Evolutionary conservation across 1,140 invertebrate genomes (phyloP).

Genomic region (Nixonia krombeini): DNA sequence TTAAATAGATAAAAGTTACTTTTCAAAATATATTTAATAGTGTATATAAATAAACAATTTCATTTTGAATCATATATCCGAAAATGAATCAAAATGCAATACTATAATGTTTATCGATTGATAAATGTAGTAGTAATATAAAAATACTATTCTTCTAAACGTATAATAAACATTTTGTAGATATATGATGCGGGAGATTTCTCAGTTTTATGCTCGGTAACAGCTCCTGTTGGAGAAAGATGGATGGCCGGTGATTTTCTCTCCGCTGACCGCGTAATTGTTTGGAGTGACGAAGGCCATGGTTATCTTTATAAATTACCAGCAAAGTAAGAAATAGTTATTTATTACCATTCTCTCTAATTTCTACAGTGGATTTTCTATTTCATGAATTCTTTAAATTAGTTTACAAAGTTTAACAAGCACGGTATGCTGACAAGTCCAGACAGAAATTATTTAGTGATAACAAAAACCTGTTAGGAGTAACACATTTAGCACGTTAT

Average conservation of each 20-base stretch:
- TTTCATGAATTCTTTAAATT: not conserved
- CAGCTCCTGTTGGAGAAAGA: constrained; percentile 85
- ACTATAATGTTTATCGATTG: too few relatives aligned
- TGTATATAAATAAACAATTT: too few relatives aligned
- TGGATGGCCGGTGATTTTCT: constrained; percentile 97
- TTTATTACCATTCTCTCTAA: not conserved
- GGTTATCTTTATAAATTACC: constrained; percentile 96
- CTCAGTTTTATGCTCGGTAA: constrained; percentile 91
- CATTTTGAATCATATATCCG: too few relatives aligned
- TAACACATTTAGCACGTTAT: too few relatives aligned
- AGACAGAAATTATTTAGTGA: too few relatives aligned
- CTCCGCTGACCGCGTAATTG: constrained; percentile 88
- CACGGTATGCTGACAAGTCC: not conserved
- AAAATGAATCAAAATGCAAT: too few relatives aligned
- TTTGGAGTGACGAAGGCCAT: constrained; percentile 95
- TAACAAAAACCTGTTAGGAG: too few relatives aligned
- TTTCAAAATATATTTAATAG: constrained; percentile 10
- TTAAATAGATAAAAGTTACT: constrained; percentile 1
- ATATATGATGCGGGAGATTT: constrained; percentile 93
- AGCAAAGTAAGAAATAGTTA: constrained; percentile 84
- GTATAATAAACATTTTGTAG: constrained; percentile 77
- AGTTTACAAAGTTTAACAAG: not conserved
- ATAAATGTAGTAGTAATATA: too few relatives aligned
- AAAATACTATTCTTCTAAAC: too few relatives aligned
- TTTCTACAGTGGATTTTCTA: not conserved